These are phyloP conservation scores for Vulpes lagopus DNA, from an alignment of 2,113 vertebrate genomes.

Conservation along the genomic window DNA sequence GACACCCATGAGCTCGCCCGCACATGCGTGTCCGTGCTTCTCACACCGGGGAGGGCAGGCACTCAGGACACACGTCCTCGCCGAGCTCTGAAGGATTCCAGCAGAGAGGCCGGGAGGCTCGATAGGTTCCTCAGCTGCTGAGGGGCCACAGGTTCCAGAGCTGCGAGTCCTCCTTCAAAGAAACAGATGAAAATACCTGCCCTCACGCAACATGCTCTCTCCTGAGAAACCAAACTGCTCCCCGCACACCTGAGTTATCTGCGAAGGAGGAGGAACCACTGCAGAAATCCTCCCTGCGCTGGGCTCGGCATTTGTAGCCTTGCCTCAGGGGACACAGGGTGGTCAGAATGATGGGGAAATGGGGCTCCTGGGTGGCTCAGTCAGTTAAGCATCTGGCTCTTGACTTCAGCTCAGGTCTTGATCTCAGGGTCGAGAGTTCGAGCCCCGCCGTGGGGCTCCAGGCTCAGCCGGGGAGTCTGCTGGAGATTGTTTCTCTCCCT, in stretches of 20 bases:
- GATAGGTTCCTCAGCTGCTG: too few species aligned
- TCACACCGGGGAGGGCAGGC: too few species aligned
- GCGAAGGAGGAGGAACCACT: accelerated
- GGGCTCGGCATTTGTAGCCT: accelerated
- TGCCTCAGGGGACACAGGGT: accelerated
- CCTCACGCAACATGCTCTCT: neutral
- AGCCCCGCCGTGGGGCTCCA: neutral
- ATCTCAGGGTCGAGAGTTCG: neutral
- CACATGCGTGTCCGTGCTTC: accelerated
- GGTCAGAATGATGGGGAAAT: accelerated
- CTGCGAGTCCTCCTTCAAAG: accelerated
- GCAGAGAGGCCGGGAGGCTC: too few species aligned
- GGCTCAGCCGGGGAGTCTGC: neutral
- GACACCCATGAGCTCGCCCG: accelerated
- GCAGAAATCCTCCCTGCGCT: accelerated
- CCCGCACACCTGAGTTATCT: accelerated
- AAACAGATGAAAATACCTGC: accelerated
- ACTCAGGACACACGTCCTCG: accelerated
- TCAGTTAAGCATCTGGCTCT: neutral
- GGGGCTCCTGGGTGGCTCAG: neutral
- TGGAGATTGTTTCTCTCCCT: neutral
- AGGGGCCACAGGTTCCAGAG: too few species aligned
- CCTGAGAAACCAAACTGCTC: accelerated
- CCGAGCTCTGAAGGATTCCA: neutral
- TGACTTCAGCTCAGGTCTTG: neutral